Evolutionary conservation across 2,113 vertebrate species (phyloP).

Genomic region (Mirounga angustirostris): DNA sequence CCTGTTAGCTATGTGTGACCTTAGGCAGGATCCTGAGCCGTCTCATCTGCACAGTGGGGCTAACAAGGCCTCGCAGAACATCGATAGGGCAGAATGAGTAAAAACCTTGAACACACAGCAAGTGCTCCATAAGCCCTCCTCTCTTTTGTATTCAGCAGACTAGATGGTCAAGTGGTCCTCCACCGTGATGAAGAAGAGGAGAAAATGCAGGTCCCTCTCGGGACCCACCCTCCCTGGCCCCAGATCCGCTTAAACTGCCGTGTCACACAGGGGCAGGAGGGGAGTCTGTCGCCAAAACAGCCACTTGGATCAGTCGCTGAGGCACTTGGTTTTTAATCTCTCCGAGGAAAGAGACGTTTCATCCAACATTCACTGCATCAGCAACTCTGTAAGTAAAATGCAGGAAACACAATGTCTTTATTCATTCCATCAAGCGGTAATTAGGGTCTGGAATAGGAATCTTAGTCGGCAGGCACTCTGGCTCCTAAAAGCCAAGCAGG

Average conservation of each 20-base stretch:
- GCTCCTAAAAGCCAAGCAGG: constrained; percentile 82
- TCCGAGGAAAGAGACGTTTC: constrained; percentile 65
- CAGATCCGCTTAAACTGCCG: neutral
- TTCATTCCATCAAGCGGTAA: constrained; percentile 86
- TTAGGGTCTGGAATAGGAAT: constrained; percentile 84
- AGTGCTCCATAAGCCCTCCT: neutral
- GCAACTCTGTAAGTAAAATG: constrained; percentile 85
- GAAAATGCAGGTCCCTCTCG: neutral
- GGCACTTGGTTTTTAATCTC: constrained; percentile 52
- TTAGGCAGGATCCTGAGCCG: neutral
- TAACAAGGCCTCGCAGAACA: too few relatives aligned
- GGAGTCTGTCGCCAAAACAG: neutral
- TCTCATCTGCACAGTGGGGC: neutral
- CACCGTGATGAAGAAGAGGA: neutral
- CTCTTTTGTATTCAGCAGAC: neutral
- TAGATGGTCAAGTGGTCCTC: neutral
- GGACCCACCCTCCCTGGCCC: neutral
- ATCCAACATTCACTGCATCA: constrained; percentile 81
- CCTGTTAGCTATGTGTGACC: neutral
- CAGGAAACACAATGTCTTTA: constrained; percentile 78
- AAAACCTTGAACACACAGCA: neutral
- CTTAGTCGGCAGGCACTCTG: constrained; percentile 69
- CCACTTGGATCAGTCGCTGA: neutral
- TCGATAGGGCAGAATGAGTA: rapidly evolving
- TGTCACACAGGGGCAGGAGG: neutral